Evolutionary conservation across 2,888 invertebrate species (phyloP), one percentile per base, ranked within the genome.

Genomic region (Bellardia pandia): DNA sequence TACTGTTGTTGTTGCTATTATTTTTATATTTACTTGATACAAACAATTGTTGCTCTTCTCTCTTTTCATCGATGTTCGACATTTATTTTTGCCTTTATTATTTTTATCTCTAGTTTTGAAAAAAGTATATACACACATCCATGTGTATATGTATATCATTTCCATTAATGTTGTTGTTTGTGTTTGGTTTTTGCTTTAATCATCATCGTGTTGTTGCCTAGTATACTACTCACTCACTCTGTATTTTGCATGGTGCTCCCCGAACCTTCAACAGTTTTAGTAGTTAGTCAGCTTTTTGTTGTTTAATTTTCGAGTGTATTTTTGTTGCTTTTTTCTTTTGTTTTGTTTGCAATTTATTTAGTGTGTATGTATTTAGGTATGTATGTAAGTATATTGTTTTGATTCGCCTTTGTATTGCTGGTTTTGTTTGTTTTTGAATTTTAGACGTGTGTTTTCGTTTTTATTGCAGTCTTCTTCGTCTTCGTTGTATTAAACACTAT

Each of bases 231-330:
- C 14, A 69, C 62, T 42, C 58, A 40, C 42, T 51, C 37, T 37
- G 42, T 9, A 16, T 51, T 51, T 56, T 64, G 40, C 66, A 53
- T 89, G 92, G 92, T 92, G 92, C 92, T 92, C 92, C 92, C 92
- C 92, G 91, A 92, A 92, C 92, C 92, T 92, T 92, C 91, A 84
- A 77, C 80, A 84, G 33, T 64, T 81, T 84, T 62, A 85, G 80
- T 81, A 77, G 91, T 92, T 92, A 92, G 92, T 92, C 92, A 92
- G 91, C 92, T 90, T 79, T 80, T 82, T 80, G 76, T 80, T 90
- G 89, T 90, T 81, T 79, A 68, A 45, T 76, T 64, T 84, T 76
- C 42, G 42, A 64, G 40, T 72, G 37, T 71, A n/a, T 74, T 66
- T 85, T 23, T 23, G 23, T 23, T 83, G 53, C 62, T 78, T 64